Conservation (phyloP, 2,797 vertebrate genomes). For the Ciconia nigra region DNA sequence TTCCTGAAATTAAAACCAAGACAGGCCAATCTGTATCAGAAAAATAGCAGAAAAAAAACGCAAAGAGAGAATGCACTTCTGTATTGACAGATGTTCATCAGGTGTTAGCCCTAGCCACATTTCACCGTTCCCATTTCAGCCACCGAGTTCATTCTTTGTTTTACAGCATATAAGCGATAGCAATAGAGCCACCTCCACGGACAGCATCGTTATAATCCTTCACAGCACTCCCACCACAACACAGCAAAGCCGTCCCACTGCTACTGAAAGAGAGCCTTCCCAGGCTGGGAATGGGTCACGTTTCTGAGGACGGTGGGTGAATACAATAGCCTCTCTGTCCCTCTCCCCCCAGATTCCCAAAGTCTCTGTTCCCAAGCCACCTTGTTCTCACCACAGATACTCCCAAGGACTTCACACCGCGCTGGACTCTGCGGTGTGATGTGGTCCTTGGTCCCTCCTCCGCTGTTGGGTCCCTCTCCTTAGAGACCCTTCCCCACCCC, state of each 20-base stretch:
- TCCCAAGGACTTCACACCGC: neutral
- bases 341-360: neutral
- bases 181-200: neutral
- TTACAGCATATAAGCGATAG: neutral
- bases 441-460: neutral
- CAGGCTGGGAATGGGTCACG: neutral
- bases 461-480: neutral
- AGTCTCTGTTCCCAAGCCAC: neutral
- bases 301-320: neutral
- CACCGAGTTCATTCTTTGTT: neutral
- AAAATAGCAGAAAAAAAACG: neutral
- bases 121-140: neutral
- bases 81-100: neutral
- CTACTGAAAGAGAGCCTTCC: neutral
- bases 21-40: neutral
- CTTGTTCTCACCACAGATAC: neutral
- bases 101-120: neutral
- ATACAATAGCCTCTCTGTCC: neutral
- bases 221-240: neutral
- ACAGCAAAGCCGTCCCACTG: neutral
- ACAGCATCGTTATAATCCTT: neutral
- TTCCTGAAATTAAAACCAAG: neutral
- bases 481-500: neutral
- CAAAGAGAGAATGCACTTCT: neutral
- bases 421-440: neutral